Base-by-base conservation (phyloP, 1,140 invertebrate species). In the Mylabris phalerata region DNA sequence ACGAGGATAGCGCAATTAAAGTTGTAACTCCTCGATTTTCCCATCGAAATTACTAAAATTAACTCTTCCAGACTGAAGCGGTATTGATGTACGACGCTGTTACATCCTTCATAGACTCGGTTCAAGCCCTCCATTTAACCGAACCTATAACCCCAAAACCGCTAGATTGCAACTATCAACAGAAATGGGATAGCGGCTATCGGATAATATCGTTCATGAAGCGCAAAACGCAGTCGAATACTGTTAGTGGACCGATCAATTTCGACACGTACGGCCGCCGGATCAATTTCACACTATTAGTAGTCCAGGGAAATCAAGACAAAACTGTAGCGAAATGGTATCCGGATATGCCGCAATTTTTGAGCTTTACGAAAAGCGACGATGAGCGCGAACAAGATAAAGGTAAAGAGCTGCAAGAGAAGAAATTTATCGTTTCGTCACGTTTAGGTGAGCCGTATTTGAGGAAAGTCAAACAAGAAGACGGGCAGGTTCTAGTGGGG, bases 21-120 rank as follows among this genome's bases (percentile, higher is more conserved):
- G 19, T 19, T 10, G 9, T 11, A 38, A 26, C 5, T 48, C n/a
- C n/a, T 13, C 41, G 27, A 10, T 43, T 25, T 44, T 40, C 2
- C 9, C 19, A 19, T 1, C 19, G 19, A 52, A 24, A 48, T 6
- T 45, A 55, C 44, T 45, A 10, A 24, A 40, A 41, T 49, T n/a
- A 11, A 48, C 44, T 63, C 64, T 73, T 76, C 10, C 67, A 88
- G 84, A 81, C 87, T 2, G 81, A 88, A 64, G 82, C 84, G 45
- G 86, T 87, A 4, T 66, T 92, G 9, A 78, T 89, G 27, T 86
- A 89, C 65, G 90, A 93, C 72, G 86, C 88, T 0, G 84, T 90
- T 0, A 74, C 79, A 43, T 70, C 90, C 9, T 84, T 90, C 50
- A 78, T 83, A 0, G 78, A 78, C 50, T 81, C 85, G 0, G 66